phyloP scores from a whole-genome alignment of 2,113 vertebrate genomes.

The Ursus arctos region DNA sequence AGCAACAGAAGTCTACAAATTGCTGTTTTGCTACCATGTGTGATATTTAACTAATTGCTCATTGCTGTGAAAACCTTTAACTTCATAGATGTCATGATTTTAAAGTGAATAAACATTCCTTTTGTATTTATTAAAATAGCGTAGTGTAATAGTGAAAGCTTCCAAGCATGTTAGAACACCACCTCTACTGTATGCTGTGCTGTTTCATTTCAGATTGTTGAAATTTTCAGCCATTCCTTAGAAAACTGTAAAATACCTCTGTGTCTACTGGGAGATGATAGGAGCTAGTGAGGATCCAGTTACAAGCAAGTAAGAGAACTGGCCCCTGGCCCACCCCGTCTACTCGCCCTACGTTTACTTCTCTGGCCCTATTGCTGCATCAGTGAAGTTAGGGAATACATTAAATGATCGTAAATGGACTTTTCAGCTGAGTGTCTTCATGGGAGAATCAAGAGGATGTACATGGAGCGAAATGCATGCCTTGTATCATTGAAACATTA shows the following conservation, averaged over 20 bases:
- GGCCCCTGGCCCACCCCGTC: fast-evolving
- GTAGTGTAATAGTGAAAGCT: background rate
- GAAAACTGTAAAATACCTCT: background rate
- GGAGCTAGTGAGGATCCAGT: background rate
- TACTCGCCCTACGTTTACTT: background rate
- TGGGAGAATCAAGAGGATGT: too few species aligned
- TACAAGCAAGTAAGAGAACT: background rate
- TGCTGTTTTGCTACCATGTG: constrained; percentile 69
- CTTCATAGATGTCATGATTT: constrained; percentile 67
- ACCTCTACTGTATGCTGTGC: fast-evolving
- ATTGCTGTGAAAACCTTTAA: constrained; percentile 74
- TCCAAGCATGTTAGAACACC: background rate
- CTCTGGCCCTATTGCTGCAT: background rate
- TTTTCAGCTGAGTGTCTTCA: background rate
- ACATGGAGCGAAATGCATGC: background rate
- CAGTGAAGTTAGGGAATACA: background rate
- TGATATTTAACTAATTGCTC: constrained; percentile 80
- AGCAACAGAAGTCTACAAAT: constrained; percentile 53
- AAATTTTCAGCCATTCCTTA: background rate
- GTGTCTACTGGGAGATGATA: background rate
- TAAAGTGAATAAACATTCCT: constrained; percentile 52
- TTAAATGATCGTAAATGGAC: background rate
- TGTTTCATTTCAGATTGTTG: background rate
- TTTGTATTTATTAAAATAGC: constrained; percentile 63
- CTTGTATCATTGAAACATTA: background rate